Conservation (phyloP, 2,113 vertebrate species). For the Lipophrys pholis region DNA sequence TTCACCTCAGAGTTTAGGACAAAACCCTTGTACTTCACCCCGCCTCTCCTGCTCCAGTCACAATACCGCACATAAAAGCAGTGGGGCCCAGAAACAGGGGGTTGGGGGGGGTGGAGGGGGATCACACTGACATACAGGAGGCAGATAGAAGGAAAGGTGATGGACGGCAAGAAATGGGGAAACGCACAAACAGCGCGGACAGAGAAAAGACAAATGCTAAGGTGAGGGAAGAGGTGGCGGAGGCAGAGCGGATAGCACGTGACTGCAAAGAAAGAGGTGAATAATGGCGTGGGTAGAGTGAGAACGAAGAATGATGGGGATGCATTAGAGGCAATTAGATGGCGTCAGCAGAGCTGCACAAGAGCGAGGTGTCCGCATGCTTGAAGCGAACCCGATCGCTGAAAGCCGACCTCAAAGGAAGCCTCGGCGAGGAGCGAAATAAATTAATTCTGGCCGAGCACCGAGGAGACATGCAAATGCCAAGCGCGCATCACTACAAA, state of each 20-base stretch:
- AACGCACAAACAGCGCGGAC: not conserved
- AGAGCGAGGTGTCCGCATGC: slow-evolving; percentile 5
- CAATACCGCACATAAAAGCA: slow-evolving; percentile 49
- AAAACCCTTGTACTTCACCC: slow-evolving; percentile 38
- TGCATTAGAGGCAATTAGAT: slow-evolving; percentile 63
- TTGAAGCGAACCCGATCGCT: slow-evolving; percentile 5
- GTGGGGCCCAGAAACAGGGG: slow-evolving; percentile 14
- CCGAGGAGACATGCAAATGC: not conserved
- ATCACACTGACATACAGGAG: not conserved
- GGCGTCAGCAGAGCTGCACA: slow-evolving; percentile 24
- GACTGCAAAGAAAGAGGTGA: slow-evolving; percentile 29
- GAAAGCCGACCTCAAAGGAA: slow-evolving; percentile 50
- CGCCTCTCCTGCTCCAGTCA: slow-evolving; percentile 10
- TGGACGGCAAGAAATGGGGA: not conserved
- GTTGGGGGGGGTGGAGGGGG: not conserved
- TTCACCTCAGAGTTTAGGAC: slow-evolving; percentile 69
- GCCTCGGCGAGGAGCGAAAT: slow-evolving; percentile 22
- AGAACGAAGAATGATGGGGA: slow-evolving; percentile 59
- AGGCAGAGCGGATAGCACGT: not conserved
- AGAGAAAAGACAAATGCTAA: not conserved
- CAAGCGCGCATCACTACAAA: not conserved
- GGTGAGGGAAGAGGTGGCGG: not conserved
- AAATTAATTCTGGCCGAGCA: slow-evolving; percentile 31
- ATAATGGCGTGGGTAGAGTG: slow-evolving; percentile 45
- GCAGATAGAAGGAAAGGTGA: not conserved